Conservation (phyloP, 2,113 vertebrate genomes). For the Origma solitaria region DNA sequence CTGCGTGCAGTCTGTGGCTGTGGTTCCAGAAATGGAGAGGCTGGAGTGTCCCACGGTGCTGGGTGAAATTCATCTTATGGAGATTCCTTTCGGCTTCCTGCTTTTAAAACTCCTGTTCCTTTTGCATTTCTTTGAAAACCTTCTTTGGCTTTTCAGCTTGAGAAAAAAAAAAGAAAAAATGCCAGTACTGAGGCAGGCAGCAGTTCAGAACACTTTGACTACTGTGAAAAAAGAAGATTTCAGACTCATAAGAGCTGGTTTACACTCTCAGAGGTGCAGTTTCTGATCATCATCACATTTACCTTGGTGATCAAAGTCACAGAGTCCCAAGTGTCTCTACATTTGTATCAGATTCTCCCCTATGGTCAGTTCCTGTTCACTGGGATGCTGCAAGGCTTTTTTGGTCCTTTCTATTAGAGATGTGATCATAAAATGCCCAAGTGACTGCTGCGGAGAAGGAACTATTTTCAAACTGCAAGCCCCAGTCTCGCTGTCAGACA, state of each 20-base stretch:
- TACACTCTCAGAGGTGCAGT: background rate
- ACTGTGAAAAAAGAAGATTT: background rate
- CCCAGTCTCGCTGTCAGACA: background rate
- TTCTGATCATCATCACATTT: background rate
- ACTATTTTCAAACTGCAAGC: conserved; percentile 5
- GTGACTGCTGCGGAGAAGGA: background rate
- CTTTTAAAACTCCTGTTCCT: background rate
- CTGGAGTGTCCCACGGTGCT: conserved; percentile 57
- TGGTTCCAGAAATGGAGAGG: conserved; percentile 76
- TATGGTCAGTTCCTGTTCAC: background rate
- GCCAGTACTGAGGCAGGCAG: background rate
- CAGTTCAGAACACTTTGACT: background rate
- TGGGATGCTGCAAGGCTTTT: background rate
- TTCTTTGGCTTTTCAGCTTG: background rate
- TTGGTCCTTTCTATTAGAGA: background rate
- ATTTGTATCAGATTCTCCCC: background rate
- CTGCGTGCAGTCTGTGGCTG: conserved; percentile 24
- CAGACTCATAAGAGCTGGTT: background rate
- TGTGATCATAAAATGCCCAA: background rate
- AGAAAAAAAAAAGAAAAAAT: background rate
- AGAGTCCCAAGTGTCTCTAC: background rate
- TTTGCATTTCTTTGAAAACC: background rate
- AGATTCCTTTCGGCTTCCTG: background rate
- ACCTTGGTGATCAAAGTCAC: background rate
- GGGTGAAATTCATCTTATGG: conserved; percentile 78